These are phyloP conservation scores for Fistularia tabacaria DNA, from an alignment of 2,797 vertebrate genomes.

Conservation along the genomic window DNA sequence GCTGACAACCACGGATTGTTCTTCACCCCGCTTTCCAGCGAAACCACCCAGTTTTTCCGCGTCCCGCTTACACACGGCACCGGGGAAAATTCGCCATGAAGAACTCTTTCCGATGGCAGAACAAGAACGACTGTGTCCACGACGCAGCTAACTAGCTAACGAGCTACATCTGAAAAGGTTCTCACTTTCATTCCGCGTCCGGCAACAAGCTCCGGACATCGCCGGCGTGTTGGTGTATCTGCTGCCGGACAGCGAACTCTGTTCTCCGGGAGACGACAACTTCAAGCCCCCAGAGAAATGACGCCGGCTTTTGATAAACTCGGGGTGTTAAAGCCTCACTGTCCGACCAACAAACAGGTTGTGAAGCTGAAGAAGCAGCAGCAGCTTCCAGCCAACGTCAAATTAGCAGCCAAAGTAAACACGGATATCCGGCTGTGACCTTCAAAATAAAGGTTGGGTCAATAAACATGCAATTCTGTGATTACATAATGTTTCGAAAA, in stretches of 20 bases:
- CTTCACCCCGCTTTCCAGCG: slow-evolving; percentile 27
- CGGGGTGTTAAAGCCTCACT: slow-evolving; percentile 36
- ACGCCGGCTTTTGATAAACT: slow-evolving; percentile 27
- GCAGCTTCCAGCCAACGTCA: slow-evolving; percentile 20
- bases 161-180: slow-evolving; percentile 53
- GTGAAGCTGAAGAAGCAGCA: slow-evolving; percentile 5
- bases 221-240: background rate
- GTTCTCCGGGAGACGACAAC: slow-evolving; percentile 5
- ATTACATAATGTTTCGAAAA: background rate
- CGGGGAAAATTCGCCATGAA: slow-evolving; percentile 33
- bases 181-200: slow-evolving; percentile 17
- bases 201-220: slow-evolving; percentile 7
- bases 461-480: background rate
- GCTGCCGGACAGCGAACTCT: slow-evolving; percentile 2
- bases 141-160: slow-evolving; percentile 57
- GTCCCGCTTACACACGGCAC: slow-evolving; percentile 1
- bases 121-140: slow-evolving; percentile 40
- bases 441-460: slow-evolving; percentile 47
- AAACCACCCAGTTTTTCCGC: slow-evolving; percentile 7
- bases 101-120: slow-evolving; percentile 18
- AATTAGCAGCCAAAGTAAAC: slow-evolving; percentile 28
- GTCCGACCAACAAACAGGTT: slow-evolving; percentile 45
- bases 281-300: slow-evolving; percentile 8
- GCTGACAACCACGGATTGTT: slow-evolving; percentile 42
- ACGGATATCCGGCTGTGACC: slow-evolving; percentile 49